Conservation (phyloP, 2,888 invertebrate species). For the Ectobius pallidus region DNA sequence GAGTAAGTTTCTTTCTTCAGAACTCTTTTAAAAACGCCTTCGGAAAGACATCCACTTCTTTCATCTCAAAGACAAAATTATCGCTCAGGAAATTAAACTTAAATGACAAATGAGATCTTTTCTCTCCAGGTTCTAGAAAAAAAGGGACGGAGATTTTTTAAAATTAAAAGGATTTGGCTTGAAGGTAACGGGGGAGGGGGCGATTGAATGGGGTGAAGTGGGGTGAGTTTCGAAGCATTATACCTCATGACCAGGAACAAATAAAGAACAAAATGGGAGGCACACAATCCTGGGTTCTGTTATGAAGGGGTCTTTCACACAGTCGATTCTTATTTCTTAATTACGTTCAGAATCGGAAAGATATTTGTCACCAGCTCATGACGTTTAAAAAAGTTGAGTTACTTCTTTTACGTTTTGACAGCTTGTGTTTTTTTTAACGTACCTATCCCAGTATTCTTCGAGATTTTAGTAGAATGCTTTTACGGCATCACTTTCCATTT, state of each 20-base stretch:
- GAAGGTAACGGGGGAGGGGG: background rate
- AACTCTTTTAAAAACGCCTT: constrained; percentile 22
- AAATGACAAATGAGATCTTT: constrained; percentile 38
- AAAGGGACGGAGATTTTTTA: constrained; percentile 30
- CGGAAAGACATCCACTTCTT: constrained; percentile 37
- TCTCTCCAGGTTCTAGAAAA: background rate
- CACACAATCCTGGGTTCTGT: background rate
- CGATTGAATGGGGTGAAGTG: constrained; percentile 3
- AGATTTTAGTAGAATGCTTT: too few relatives aligned
- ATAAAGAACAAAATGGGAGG: constrained; percentile 12
- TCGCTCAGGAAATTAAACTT: constrained; percentile 40
- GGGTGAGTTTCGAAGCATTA: background rate
- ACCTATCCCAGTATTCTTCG: too few relatives aligned
- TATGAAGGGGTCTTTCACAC: constrained; percentile 4
- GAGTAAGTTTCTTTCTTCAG: too few relatives aligned
- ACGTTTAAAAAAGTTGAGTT: constrained; percentile 25
- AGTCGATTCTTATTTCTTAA: constrained; percentile 34
- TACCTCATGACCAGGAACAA: background rate
- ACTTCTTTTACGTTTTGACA: constrained; percentile 4
- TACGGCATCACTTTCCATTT: too few relatives aligned
- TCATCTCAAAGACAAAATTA: constrained; percentile 39
- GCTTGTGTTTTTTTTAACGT: too few relatives aligned
- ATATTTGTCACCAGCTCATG: constrained; percentile 33
- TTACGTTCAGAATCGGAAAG: constrained; percentile 35
- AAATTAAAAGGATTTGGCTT: constrained; percentile 36